Conservation (phyloP, 2,888 invertebrate genomes). For the Prosopocoilus inquinatus region DNA sequence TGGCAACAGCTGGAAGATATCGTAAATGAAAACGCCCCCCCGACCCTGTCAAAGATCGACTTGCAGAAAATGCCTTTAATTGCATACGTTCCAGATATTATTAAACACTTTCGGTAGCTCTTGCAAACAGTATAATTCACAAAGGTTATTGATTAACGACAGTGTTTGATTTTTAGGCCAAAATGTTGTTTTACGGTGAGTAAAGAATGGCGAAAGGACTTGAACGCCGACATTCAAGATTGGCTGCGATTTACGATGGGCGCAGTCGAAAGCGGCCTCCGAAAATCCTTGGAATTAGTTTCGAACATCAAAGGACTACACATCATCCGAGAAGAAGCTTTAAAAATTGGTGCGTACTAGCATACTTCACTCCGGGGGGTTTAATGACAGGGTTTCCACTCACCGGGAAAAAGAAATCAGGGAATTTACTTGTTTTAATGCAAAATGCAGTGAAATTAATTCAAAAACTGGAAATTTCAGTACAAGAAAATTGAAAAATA, state of each 20-base stretch:
- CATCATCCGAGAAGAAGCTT: conserved; percentile 68
- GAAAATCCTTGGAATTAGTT: conserved; percentile 63
- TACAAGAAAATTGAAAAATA: no score
- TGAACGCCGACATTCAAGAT: conserved; percentile 54
- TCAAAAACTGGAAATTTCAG: no score
- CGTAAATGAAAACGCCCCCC: conserved; percentile 39
- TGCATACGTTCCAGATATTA: conserved; percentile 47
- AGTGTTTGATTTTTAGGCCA: conserved; percentile 33
- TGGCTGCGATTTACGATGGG: conserved; percentile 66
- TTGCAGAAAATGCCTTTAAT: conserved; percentile 42
- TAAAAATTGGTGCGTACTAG: conserved; percentile 56
- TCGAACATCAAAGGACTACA: conserved; percentile 70
- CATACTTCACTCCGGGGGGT: neutral
- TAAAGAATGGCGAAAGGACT: conserved; percentile 28
- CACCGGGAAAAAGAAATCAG: no score
- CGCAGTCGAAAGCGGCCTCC: conserved; percentile 57
- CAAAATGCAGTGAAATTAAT: no score
- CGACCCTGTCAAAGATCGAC: conserved; percentile 44
- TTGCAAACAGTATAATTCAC: conserved; percentile 10
- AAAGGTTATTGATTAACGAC: conserved; percentile 9
- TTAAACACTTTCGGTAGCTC: conserved; percentile 47
- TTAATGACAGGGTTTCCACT: no score
- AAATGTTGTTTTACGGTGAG: conserved; percentile 31
- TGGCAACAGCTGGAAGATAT: conserved; percentile 48
- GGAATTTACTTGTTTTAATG: no score